Evolutionary conservation across 2,888 invertebrate genomes (phyloP), one percentile per base, ranked within the genome.

Genomic region (Xestia sexstrigata): DNA sequence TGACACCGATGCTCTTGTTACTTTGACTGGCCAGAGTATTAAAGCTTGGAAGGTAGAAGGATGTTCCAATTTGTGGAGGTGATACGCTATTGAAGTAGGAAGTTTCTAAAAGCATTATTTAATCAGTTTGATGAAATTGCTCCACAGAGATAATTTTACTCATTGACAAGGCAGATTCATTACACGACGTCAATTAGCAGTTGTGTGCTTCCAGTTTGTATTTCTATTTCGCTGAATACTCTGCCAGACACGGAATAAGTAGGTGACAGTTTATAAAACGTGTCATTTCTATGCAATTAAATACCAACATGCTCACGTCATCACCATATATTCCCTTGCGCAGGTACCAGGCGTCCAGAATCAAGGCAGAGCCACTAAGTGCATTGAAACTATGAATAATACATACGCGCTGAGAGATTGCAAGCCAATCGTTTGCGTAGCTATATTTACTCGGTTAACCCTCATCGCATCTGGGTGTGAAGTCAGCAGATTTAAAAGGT

Each of bases 351-450:
- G 79, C 52, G 20, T 62, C 5, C 74, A 86, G 70, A 60, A 55
- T 23, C 52, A 73, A 74, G 60, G 39, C 11, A 69, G 63, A 75
- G 79, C 39, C 71, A 74, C 77, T 85, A 80, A 88, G 78, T 87
- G 83, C 87, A 88, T 83, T 87, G 83, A 58, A 71, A 45, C 74
- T 78, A 87, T 87, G 85, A 87, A 87, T 88, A 88, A 87, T 83
- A 74, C 85, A 88, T 85, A 80, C 39, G 42, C 68, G 78, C 67
- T 82, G 83, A 88, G 80, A 85, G 87, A 88, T 88, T 85, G 81
- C 80, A 76, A 82, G 70, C 72, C 87, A 86, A 83, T 84, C 79
- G 42, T 42, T 83, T 77, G 49, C 76, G 62, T 74, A 42, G 62
- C 62, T 75, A 68, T 81, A 65, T 47, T 42, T 52, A 75, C 67